Evolutionary conservation across 2,113 vertebrate genomes (phyloP).

Genomic region (Sciurus niger): DNA sequence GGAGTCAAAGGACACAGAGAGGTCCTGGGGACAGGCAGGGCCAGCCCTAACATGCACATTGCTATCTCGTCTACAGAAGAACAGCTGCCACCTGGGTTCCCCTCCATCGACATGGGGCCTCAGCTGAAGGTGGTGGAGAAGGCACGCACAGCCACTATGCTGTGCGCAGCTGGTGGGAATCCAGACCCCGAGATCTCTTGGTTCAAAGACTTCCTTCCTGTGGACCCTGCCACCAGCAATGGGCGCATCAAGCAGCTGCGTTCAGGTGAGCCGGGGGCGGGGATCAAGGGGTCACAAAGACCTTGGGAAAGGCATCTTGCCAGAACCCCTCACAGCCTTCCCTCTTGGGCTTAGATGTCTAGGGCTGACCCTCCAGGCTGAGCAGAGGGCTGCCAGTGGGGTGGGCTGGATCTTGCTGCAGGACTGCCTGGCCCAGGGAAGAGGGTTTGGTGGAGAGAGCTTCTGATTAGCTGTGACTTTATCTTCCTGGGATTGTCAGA

Average conservation of each 20-base stretch:
- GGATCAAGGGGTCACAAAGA: not conserved
- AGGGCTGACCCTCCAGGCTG: not conserved
- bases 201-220: constrained; percentile 99
- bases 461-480: not conserved
- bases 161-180: constrained; percentile 97
- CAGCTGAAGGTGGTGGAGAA: constrained; percentile 99
- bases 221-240: constrained; percentile 94
- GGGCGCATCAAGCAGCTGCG: constrained; percentile 98
- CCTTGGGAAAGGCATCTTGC: not conserved
- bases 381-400: not conserved
- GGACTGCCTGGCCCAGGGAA: not conserved
- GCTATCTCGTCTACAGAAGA: constrained; percentile 91
- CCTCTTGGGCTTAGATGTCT: not conserved
- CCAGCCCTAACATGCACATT: not conserved
- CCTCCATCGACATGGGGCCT: constrained; percentile 97
- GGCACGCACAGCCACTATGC: constrained; percentile 97
- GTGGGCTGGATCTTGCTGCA: not conserved
- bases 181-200: constrained; percentile 98
- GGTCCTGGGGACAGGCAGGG: not conserved
- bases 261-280: constrained; percentile 92
- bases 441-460: not conserved
- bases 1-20: not conserved
- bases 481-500: not conserved
- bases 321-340: not conserved
- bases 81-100: constrained; percentile 97